A percentile compares a stretch with the other conserved stretches of the same genome.
Conservation (phyloP, 1,140 invertebrate species). For the Cotesia glomerata region DNA sequence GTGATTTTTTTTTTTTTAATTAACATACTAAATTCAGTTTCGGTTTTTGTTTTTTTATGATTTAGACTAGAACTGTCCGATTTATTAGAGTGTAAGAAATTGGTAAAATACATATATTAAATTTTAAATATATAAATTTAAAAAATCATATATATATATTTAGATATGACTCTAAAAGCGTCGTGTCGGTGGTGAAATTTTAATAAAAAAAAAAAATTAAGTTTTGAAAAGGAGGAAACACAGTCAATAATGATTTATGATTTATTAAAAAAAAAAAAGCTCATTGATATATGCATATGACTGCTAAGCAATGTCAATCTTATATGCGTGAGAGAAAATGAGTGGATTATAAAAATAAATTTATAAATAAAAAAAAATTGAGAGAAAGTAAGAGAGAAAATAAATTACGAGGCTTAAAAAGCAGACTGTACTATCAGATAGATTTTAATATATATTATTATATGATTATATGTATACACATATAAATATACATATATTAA, state of each 20-base stretch:
- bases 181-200: constrained; percentile 39
- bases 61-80: not conserved
- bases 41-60: too few relatives aligned
- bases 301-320: not conserved
- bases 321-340: constrained; percentile 18
- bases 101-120: constrained; percentile 4
- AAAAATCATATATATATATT: constrained; percentile 47
- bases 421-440: constrained; percentile 62
- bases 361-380: not conserved
- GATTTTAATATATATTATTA: constrained; percentile 56
- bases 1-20: not conserved
- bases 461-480: constrained; percentile 35
- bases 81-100: not conserved
- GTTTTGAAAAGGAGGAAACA: constrained; percentile 36
- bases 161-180: constrained; percentile 46
- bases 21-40: not conserved
- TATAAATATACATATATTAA: constrained; percentile 34
- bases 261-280: constrained; percentile 39
- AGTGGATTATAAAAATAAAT: constrained; percentile 13
- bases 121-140: not conserved
- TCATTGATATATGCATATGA: constrained; percentile 29
- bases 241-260: constrained; percentile 50
- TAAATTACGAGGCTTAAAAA: constrained; percentile 62
- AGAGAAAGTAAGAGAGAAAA: constrained; percentile 15
- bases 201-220: constrained; percentile 10